Evolutionary conservation across 1,140 invertebrate species (phyloP).

Genomic region (Drosophila arizonae): DNA sequence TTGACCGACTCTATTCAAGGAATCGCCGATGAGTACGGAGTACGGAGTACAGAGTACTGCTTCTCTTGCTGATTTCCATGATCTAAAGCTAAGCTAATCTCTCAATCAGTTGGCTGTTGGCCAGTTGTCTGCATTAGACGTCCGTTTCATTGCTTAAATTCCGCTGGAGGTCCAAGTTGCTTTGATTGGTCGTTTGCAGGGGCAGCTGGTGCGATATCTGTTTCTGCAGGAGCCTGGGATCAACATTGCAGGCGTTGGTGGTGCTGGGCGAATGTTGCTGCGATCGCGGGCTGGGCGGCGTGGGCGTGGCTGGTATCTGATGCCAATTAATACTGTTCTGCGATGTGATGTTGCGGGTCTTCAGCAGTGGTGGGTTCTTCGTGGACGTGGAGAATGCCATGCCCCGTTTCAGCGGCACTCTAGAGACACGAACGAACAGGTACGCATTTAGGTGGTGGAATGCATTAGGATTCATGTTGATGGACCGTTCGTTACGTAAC

Average conservation of each 20-base stretch:
- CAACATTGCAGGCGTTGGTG: neutral
- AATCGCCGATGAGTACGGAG: neutral
- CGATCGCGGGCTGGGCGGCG: constrained; percentile 69
- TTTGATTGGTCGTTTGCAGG: constrained; percentile 46
- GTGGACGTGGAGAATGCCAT: constrained; percentile 86
- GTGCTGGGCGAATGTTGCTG: constrained; percentile 58
- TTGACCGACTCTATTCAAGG: constrained; percentile 9
- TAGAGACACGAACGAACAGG: constrained; percentile 47
- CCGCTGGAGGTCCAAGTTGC: constrained; percentile 37
- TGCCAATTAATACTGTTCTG: constrained; percentile 83
- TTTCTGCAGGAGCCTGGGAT: constrained; percentile 54
- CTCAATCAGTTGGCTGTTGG: constrained; percentile 10
- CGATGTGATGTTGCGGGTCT: constrained; percentile 85
- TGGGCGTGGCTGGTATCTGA: constrained; percentile 75
- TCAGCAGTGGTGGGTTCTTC: constrained; percentile 89
- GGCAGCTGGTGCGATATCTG: constrained; percentile 65
- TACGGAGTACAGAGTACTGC: neutral
- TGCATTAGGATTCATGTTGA: constrained; percentile 29
- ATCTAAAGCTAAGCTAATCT: constrained; percentile 20
- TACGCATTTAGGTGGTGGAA: constrained; percentile 46
- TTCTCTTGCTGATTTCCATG: constrained; percentile 1
- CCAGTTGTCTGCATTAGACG: constrained; percentile 42
- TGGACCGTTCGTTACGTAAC: constrained; percentile 8
- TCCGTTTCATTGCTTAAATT: constrained; percentile 67
- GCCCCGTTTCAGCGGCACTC: constrained; percentile 86